Percentiles rank a stretch among this genome's conserved stretches.
Evolutionary conservation across 2,888 invertebrate genomes (phyloP).

Genomic region (Acronicta psi): DNA sequence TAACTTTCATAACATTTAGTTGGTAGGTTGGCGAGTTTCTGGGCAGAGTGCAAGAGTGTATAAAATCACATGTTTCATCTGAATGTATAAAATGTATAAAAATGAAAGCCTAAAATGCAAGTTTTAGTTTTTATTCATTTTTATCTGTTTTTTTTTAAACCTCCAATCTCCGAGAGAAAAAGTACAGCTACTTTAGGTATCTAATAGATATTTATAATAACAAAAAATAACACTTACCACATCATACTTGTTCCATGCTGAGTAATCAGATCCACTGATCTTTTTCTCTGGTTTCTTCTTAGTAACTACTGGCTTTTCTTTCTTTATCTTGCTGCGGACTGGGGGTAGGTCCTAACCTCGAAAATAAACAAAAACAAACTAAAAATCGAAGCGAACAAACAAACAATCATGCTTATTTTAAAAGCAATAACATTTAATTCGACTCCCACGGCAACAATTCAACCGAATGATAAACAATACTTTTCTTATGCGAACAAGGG

Average conservation of each 20-base stretch:
- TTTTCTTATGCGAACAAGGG: conserved; percentile 8
- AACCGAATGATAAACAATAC: conserved; percentile 5
- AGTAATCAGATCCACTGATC: conserved; percentile 91
- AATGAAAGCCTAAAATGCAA: too few species aligned
- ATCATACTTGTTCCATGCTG: conserved; percentile 94
- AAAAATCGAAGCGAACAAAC: background rate
- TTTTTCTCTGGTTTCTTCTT: conserved; percentile 78
- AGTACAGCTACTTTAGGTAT: too few species aligned
- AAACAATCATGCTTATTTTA: background rate
- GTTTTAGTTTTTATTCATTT: too few species aligned
- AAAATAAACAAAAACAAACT: conserved; percentile 47
- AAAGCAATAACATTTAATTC: conserved; percentile 7
- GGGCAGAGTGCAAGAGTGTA: too few species aligned
- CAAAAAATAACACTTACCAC: conserved; percentile 86
- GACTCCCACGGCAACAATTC: conserved; percentile 1
- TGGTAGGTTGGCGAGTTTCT: too few species aligned
- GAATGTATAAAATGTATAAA: too few species aligned
- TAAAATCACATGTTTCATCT: too few species aligned
- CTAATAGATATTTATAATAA: too few species aligned
- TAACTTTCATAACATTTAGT: too few species aligned
- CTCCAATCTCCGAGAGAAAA: too few species aligned
- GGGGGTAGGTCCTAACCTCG: conserved; percentile 85
- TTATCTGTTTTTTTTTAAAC: too few species aligned
- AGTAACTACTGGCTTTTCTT: conserved; percentile 73
- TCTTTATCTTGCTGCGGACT: conserved; percentile 84